phyloP scores from a whole-genome alignment of 1,140 invertebrate species.

The Ceratina australensis region DNA sequence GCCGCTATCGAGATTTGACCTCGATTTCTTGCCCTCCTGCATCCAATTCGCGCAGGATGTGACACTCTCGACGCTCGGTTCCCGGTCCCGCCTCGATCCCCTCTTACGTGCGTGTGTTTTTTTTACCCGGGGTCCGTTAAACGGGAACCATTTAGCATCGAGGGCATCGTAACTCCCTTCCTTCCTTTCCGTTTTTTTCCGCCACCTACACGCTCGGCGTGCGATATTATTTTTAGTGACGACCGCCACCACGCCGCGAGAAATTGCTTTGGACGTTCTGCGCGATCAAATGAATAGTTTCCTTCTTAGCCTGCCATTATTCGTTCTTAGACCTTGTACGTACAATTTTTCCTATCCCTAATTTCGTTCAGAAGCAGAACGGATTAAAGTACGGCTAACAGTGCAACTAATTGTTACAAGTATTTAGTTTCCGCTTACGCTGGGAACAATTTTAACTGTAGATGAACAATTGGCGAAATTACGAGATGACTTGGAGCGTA shows the following conservation, averaged over 20 bases:
- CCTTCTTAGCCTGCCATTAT: neutral
- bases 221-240: slow-evolving; percentile 20
- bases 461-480: slow-evolving; percentile 24
- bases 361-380: too few relatives aligned
- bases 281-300: slow-evolving; percentile 10
- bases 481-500: neutral
- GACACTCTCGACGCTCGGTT: slow-evolving; percentile 50
- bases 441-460: too few relatives aligned
- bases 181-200: neutral
- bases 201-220: slow-evolving; percentile 9
- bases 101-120: slow-evolving; percentile 19
- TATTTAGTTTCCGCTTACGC: too few relatives aligned
- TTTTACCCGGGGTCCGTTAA: slow-evolving; percentile 44
- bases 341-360: too few relatives aligned
- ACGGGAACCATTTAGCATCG: slow-evolving; percentile 66
- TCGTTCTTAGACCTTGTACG: too few relatives aligned
- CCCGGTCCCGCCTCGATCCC: slow-evolving; percentile 2
- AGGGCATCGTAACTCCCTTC: slow-evolving; percentile 34
- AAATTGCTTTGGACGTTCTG: neutral
- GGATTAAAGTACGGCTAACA: too few relatives aligned
- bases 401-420: too few relatives aligned
- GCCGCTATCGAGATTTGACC: slow-evolving; percentile 55
- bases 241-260: too few relatives aligned
- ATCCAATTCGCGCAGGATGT: slow-evolving; percentile 68
- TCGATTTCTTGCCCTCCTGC: slow-evolving; percentile 54